These are phyloP conservation scores for Caranx ignobilis DNA, from an alignment of 2,113 vertebrate genomes.

Conservation along the genomic window DNA sequence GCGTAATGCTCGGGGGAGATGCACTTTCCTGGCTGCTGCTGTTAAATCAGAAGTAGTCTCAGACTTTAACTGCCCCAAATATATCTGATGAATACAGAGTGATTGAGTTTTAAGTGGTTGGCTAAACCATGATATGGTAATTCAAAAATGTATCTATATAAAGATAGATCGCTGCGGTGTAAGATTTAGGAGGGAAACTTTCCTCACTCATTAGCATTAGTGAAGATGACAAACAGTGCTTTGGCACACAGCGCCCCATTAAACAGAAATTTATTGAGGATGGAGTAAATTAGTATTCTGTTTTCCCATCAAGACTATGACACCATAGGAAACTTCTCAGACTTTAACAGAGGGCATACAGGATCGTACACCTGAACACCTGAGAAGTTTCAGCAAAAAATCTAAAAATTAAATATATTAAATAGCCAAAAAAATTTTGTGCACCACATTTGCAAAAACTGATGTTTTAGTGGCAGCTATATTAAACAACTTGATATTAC, in stretches of 20 bases:
- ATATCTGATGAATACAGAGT: slow-evolving; percentile 7
- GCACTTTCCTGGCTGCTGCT: slow-evolving; percentile 8
- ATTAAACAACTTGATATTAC: neutral
- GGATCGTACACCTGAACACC: too few relatives aligned
- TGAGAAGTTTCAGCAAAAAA: neutral
- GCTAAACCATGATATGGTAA: slow-evolving; percentile 18
- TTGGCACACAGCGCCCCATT: neutral
- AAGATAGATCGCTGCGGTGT: neutral
- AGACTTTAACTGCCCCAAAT: neutral
- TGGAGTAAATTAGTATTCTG: neutral
- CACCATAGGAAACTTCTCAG: neutral
- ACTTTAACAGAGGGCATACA: neutral
- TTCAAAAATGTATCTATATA: neutral
- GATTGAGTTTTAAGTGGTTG: slow-evolving; percentile 10
- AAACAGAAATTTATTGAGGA: neutral
- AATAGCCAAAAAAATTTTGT: neutral
- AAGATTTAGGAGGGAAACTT: neutral
- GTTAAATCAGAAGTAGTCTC: slow-evolving; percentile 32
- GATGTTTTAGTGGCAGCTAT: neutral
- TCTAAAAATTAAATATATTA: too few relatives aligned
- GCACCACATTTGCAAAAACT: neutral
- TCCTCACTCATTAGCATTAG: neutral
- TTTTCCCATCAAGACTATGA: neutral
- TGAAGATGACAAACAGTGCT: neutral
- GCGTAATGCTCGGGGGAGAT: slow-evolving; percentile 10